Evolutionary conservation across 2,113 vertebrate species (phyloP).

Genomic region (Halcyon senegalensis): DNA sequence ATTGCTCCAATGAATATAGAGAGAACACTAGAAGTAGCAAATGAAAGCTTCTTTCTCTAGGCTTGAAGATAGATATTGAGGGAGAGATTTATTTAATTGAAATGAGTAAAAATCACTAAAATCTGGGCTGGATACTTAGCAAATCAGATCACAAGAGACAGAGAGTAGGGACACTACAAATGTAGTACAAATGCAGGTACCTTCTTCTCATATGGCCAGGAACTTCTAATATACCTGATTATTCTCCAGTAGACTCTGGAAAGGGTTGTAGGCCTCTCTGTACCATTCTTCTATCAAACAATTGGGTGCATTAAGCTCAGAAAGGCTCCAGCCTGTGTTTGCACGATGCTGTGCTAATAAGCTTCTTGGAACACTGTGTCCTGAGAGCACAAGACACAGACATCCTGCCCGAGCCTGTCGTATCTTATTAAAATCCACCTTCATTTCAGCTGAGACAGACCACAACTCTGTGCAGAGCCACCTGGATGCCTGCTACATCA

Average conservation of each 20-base stretch:
- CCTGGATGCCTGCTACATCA: background rate
- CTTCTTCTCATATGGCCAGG: background rate
- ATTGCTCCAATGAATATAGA: background rate
- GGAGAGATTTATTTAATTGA: background rate
- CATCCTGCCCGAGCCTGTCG: background rate
- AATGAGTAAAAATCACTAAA: background rate
- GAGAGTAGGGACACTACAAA: background rate
- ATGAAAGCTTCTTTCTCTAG: background rate
- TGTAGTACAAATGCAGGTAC: background rate
- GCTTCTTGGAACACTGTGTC: slow-evolving; percentile 3
- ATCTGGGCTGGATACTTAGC: background rate
- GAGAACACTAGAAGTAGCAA: background rate
- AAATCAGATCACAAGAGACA: background rate
- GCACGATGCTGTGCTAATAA: background rate
- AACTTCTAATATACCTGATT: background rate
- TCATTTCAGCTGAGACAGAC: background rate
- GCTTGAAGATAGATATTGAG: background rate
- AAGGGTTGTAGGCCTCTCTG: background rate
- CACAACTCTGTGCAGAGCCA: background rate
- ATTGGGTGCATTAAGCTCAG: background rate
- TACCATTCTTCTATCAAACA: background rate
- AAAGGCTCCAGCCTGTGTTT: background rate
- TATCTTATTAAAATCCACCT: slow-evolving; percentile 2
- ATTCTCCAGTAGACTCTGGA: background rate
- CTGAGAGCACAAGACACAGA: slow-evolving; percentile 1